These are phyloP conservation scores for Sphenopsis melanotis DNA, from an alignment of 2,797 vertebrate species.

Conservation along the genomic window DNA sequence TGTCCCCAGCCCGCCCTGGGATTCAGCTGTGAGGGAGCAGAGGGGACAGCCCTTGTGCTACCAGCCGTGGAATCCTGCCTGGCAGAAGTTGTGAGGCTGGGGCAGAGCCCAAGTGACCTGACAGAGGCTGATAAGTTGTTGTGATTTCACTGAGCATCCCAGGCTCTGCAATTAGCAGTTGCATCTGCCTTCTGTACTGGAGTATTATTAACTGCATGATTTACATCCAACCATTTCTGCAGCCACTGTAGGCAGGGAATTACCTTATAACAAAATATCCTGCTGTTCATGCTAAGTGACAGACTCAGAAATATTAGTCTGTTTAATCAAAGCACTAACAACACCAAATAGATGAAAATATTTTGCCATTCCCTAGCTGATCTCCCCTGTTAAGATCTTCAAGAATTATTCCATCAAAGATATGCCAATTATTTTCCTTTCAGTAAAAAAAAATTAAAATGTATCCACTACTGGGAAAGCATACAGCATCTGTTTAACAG, in stretches of 20 bases:
- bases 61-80: neutral
- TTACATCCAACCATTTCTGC: slow-evolving; percentile 14
- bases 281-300: slow-evolving; percentile 51
- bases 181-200: neutral
- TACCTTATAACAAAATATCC: slow-evolving; percentile 52
- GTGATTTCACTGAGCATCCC: neutral
- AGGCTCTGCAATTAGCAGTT: neutral
- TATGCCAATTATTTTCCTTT: slow-evolving; percentile 34
- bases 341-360: slow-evolving; percentile 23
- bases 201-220: slow-evolving; percentile 23
- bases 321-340: slow-evolving; percentile 47
- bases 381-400: slow-evolving; percentile 1
- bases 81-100: neutral
- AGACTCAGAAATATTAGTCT: slow-evolving; percentile 42
- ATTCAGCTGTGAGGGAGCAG: neutral
- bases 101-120: neutral
- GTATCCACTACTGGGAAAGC: neutral
- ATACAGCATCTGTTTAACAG: neutral
- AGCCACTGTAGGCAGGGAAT: slow-evolving; percentile 33
- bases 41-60: neutral
- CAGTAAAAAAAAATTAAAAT: neutral
- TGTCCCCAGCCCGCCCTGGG: rapidly evolving
- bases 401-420: slow-evolving; percentile 10
- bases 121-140: neutral
- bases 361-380: slow-evolving; percentile 37